Percentiles rank a stretch among this genome's conserved stretches.
Evolutionary conservation across 1,140 invertebrate genomes (phyloP).

Genomic region (Drosophila truncata): DNA sequence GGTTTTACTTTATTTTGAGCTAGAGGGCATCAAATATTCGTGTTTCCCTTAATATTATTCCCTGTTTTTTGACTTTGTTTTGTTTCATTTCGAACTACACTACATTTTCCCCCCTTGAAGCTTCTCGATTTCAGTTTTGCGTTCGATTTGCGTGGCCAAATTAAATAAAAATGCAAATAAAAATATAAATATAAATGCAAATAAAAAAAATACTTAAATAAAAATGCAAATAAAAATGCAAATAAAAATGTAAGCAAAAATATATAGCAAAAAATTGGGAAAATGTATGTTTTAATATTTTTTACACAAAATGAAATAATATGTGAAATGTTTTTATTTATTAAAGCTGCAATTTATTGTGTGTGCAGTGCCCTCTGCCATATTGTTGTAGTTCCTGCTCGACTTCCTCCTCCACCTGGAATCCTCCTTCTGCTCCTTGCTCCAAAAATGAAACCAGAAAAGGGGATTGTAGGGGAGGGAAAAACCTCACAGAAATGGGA

Average conservation of each 20-base stretch:
- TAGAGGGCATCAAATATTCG: conserved; percentile 11
- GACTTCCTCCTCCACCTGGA: not conserved
- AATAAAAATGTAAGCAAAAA: not conserved
- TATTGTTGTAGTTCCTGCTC: conserved; percentile 41
- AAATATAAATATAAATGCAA: not conserved
- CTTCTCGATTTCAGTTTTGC: conserved; percentile 26
- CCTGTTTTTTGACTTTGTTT: not conserved
- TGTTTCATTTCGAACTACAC: not conserved
- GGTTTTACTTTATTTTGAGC: not conserved
- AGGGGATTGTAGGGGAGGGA: no score
- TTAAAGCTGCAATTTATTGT: conserved; percentile 48
- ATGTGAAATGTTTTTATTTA: conserved; percentile 45
- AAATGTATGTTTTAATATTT: conserved; percentile 27
- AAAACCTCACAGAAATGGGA: conserved; percentile 19
- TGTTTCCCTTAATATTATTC: not conserved
- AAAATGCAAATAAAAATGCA: not conserved
- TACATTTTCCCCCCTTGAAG: not conserved
- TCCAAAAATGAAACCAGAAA: conserved; percentile 1
- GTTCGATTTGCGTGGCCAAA: conserved; percentile 35
- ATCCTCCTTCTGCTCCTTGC: not conserved
- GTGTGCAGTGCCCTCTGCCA: conserved; percentile 5
- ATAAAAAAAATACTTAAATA: not conserved
- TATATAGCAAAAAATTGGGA: not conserved
- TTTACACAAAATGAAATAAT: conserved; percentile 43
- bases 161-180: conserved; percentile 50